phyloP scores from a whole-genome alignment of 2,888 invertebrate species.

The Papilio protenor region DNA sequence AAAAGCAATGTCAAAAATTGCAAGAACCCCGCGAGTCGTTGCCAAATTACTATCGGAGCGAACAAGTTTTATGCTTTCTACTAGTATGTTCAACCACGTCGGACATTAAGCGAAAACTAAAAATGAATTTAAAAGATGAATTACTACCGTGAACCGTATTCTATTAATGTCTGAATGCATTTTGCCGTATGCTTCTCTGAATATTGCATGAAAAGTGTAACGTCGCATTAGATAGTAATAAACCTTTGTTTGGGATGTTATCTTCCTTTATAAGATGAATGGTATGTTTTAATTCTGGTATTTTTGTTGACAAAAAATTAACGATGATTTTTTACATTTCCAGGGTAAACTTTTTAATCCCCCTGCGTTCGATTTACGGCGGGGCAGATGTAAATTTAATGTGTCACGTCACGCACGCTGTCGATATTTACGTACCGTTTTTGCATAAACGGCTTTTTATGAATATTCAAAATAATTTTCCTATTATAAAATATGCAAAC shows the following conservation, averaged over 20 bases:
- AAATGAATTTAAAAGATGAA: constrained; percentile 29
- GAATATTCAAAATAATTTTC: constrained; percentile 16
- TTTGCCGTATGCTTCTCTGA: constrained; percentile 32
- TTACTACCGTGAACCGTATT: constrained; percentile 29
- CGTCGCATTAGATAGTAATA: not conserved
- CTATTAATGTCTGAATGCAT: constrained; percentile 31
- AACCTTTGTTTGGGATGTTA: too few relatives aligned
- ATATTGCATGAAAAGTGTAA: constrained; percentile 4
- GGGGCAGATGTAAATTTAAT: constrained; percentile 16
- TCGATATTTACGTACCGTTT: constrained; percentile 19
- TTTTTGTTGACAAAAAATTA: not conserved
- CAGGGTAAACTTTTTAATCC: not conserved
- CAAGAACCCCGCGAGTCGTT: constrained; percentile 17
- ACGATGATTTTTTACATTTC: not conserved
- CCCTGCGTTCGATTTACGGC: constrained; percentile 5
- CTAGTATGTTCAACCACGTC: constrained; percentile 36
- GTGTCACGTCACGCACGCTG: constrained; percentile 17
- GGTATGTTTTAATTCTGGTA: too few relatives aligned
- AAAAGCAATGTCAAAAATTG: constrained; percentile 23
- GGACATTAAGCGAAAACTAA: constrained; percentile 35
- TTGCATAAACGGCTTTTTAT: constrained; percentile 19
- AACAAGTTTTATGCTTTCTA: constrained; percentile 33
- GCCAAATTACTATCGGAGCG: constrained; percentile 27
- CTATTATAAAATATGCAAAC: not conserved
- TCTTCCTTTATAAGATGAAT: too few relatives aligned